Base-by-base conservation (phyloP, 2,888 invertebrate species). In the Pristionchus fissidentatus region DNA sequence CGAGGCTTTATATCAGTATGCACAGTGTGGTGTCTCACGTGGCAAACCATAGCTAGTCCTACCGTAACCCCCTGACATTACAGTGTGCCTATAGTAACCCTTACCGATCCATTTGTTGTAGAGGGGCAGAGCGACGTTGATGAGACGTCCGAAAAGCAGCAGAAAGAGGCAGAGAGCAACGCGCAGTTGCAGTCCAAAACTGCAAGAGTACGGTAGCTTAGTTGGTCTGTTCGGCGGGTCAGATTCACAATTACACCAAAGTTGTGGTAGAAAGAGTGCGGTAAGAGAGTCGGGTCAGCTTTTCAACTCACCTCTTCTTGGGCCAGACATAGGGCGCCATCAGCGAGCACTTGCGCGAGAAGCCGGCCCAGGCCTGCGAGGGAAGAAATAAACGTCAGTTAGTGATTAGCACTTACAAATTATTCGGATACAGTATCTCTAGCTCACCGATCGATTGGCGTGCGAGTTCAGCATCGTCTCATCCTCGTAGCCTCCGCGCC, bases 121-220 rank as follows among this genome's bases (percentile, higher is more conserved):
- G 92, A 98, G 95, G 66, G 98, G 98, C 81, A 97, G 96, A 92
- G 95, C 96, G 1, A 98, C 94, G 94, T 98, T 98, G 88, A 97
- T 95, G 0, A 95, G 95, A 90, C 98, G 94, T 26, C 97, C 98
- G 22, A 94, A 94, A 15, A 95, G 93, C 75, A 99, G 94, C 15
- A 96, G 93, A 0, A 94, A 8, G 57, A 98, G 94, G 93, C 98
- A 98, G 84, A 96, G 91, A 29, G 97, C 84, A 0, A 98, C 97
- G 84, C 95, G 94, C 0, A 96, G 88, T 93, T 98, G 98, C 5
- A 98, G 94, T 13, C 94, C 90, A 32, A 94, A 82, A 92, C 95
- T 95, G 79, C 10, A 79, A 79, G 8, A 22, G 29, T 46, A 75
- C 29, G 26, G 73, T 75, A 66, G 62, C 7, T 38, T 26, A 4